Evolutionary conservation across 2,797 vertebrate genomes (phyloP), one percentile per base, ranked within the genome.

Genomic region (Myripristis jacobus): DNA sequence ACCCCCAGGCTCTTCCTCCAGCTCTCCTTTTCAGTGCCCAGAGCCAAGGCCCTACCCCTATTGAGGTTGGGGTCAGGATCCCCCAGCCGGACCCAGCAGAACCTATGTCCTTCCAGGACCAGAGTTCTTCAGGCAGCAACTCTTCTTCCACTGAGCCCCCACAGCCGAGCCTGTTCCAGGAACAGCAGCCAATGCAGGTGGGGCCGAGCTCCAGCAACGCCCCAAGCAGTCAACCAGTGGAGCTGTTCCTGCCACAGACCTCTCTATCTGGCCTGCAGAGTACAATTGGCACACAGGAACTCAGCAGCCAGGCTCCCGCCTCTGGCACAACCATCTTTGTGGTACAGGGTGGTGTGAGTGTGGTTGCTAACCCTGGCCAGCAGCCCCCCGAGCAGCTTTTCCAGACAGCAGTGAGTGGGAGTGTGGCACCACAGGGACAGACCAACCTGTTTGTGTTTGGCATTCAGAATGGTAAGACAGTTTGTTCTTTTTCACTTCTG

Each of bases 391-490:
- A 95, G 72, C 72, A 96, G 86, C 94, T 99, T 70, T 99, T 98
- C 89, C 97, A 97, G 89, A 95, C 93, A 10, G 58, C 94, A 0
- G 92, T 96, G 2, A 94, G 94, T 62, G 93, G 95, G 22, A 90
- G 93, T 56, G 95, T 98, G 81, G 95, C 92, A 86, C 94, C 96
- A 82, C 93, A 96, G 70, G 94, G 95, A 19, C 95, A 95, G 4
- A 87, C 96, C 71, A 96, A 95, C 89, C 93, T 99, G 86, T 99
- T 98, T 93, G 95, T 99, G 56, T 99, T 98, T 69, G 97, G 97
- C 86, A 96, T 99, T 88, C 96, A 98, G 54, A 97, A 96, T 73
- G 97, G 98, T 99, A 93, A 98, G 92, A 81, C 21, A 11, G 27
- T 66, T 60, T 63, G 16, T 2, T 47, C 3, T 6, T 48, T 4